phyloP scores from a whole-genome alignment of 2,888 invertebrate genomes.

The Thymelicus acteon region DNA sequence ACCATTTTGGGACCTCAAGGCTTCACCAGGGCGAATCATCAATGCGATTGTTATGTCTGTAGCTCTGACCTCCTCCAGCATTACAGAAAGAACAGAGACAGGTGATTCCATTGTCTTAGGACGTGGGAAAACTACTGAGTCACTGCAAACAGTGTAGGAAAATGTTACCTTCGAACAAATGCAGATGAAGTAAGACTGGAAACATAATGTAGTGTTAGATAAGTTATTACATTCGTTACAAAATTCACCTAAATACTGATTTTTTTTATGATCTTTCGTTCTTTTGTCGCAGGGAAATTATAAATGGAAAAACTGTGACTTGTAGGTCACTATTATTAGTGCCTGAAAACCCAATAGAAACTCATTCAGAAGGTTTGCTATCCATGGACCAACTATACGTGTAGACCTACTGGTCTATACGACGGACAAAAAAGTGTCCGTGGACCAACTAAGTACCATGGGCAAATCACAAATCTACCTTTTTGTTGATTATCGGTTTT shows the following conservation, averaged over 20 bases:
- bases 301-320: too few species aligned
- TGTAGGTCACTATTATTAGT: too few species aligned
- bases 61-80: constrained; percentile 17
- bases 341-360: too few species aligned
- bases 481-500: too few species aligned
- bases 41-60: constrained; percentile 46
- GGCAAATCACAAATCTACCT: too few species aligned
- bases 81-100: constrained; percentile 45
- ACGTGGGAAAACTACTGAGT: constrained; percentile 69
- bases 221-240: constrained; percentile 1
- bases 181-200: constrained; percentile 20
- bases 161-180: constrained; percentile 34
- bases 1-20: constrained; percentile 48
- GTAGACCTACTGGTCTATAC: too few species aligned
- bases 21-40: constrained; percentile 45
- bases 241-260: background rate
- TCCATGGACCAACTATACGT: too few species aligned
- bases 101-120: constrained; percentile 54
- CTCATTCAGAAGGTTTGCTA: too few species aligned
- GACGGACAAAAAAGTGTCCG: too few species aligned
- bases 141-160: constrained; percentile 52
- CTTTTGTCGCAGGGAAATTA: too few species aligned
- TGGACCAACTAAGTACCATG: too few species aligned
- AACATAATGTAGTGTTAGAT: constrained; percentile 11
- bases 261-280: too few species aligned